A percentile compares a stretch with the other conserved stretches of the same genome.
Conservation (phyloP, 1,140 invertebrate species). For the Rhizoglyphus robini region DNA sequence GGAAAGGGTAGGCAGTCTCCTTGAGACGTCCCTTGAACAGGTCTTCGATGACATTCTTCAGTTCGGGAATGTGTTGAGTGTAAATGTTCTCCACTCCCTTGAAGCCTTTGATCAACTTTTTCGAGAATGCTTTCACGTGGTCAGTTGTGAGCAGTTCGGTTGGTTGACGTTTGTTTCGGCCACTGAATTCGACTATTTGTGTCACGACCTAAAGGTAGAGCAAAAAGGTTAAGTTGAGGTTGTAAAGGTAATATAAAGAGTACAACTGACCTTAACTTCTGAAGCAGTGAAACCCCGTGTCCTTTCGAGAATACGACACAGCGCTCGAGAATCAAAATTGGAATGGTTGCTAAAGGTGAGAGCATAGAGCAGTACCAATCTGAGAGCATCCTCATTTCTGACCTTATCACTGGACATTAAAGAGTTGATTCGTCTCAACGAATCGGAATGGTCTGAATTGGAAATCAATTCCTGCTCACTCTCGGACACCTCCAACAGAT, state of each 20-base stretch:
- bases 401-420: constrained; percentile 55
- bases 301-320: constrained; percentile 56
- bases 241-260: background rate
- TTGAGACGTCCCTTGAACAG: constrained; percentile 70
- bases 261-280: constrained; percentile 31
- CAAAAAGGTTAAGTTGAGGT: background rate
- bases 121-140: constrained; percentile 60
- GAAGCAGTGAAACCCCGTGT: constrained; percentile 41
- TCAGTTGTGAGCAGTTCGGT: constrained; percentile 57
- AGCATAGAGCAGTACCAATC: constrained; percentile 83
- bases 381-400: constrained; percentile 60
- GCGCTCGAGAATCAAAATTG: constrained; percentile 58
- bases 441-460: constrained; percentile 76
- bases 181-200: constrained; percentile 16
- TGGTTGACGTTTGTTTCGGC: constrained; percentile 15
- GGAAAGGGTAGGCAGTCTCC: constrained; percentile 63
- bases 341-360: constrained; percentile 75
- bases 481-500: constrained; percentile 83
- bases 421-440: constrained; percentile 59
- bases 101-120: constrained; percentile 77
- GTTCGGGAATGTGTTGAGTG: constrained; percentile 77
- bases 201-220: background rate
- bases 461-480: constrained; percentile 89
- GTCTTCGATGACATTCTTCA: constrained; percentile 74
- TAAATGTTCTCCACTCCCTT: constrained; percentile 96